Base-by-base conservation (phyloP, 2,113 vertebrate genomes). In the Gambusia affinis region DNA sequence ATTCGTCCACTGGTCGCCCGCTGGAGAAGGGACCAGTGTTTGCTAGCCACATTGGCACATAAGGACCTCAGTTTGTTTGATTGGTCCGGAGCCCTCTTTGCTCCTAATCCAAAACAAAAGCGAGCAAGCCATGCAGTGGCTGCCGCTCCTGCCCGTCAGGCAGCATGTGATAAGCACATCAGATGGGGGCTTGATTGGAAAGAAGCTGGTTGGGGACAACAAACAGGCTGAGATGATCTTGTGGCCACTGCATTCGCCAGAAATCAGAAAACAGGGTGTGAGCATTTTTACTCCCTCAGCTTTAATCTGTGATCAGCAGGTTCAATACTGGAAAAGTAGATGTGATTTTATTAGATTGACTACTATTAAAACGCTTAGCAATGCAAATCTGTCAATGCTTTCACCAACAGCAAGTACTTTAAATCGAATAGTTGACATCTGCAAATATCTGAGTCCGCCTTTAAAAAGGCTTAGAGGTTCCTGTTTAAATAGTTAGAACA, bases 71-170 rank as follows among this genome's bases (percentile, higher is more conserved):
- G 89, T 85, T 90, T 90, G 86, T 89, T 86, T 90, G 88, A 88
- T 90, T 88, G 81, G 65, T 85, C 75, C 70, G 57, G 67, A 87
- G 83, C 87, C 76, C 79, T 91, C 65, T 90, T 47, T 47, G 90
- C 86, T 87, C 79, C 85, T 88, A 91, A 93, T 91, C 89, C 90
- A 87, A 89, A 92, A 89, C 89, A 88, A 91, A 57, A 90, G 91
- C 47, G 79, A 85, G 89, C 89, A 90, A 80, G 81, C 78, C 71
- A 65, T 64, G 87, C 30, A 62, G 62, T 68, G 73, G 83, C 78
- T 39, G 72, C 67, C 47, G 60, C 74, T 54, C 63, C 64, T 61
- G 73, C 75, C 47, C 1, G 28, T 72, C 83, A 66, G 67, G 66
- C 75, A 22, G 61, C 74, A 82, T 89, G 82, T 84, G 82, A 89